These are phyloP conservation scores for Ranitomeya variabilis DNA, from an alignment of 2,113 vertebrate genomes.

Conservation along the genomic window DNA sequence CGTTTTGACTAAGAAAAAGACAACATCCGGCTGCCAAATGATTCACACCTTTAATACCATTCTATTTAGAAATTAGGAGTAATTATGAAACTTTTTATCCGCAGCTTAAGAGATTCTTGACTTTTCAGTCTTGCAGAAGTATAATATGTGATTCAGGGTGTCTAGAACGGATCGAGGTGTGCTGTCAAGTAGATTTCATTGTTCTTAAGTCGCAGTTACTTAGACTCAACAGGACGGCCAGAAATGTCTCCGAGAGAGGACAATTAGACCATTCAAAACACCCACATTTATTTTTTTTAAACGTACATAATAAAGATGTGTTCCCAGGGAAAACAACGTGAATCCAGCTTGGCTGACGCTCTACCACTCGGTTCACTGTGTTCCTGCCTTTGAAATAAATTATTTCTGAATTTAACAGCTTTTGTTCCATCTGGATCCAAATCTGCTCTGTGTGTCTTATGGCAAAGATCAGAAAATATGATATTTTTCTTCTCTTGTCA, in stretches of 20 bases:
- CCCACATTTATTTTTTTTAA: constrained; percentile 41
- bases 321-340: constrained; percentile 39
- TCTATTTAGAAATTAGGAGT: no score
- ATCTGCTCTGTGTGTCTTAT: constrained; percentile 50
- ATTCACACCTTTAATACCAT: no score
- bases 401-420: constrained; percentile 58
- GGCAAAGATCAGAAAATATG: constrained; percentile 32
- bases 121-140: background rate
- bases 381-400: constrained; percentile 57
- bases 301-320: constrained; percentile 44
- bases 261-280: constrained; percentile 37
- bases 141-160: background rate
- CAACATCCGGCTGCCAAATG: no score
- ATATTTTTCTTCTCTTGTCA: constrained; percentile 38
- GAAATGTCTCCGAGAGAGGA: constrained; percentile 20
- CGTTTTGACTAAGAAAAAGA: no score
- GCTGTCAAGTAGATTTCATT: background rate
- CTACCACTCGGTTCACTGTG: constrained; percentile 54
- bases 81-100: background rate
- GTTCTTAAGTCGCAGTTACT: background rate
- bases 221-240: constrained; percentile 15
- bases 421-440: constrained; percentile 58
- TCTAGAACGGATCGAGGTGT: background rate
- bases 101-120: background rate
- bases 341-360: constrained; percentile 30